Evolutionary conservation across 1,140 invertebrate species (phyloP).

Genomic region (Conus ventricosus): DNA sequence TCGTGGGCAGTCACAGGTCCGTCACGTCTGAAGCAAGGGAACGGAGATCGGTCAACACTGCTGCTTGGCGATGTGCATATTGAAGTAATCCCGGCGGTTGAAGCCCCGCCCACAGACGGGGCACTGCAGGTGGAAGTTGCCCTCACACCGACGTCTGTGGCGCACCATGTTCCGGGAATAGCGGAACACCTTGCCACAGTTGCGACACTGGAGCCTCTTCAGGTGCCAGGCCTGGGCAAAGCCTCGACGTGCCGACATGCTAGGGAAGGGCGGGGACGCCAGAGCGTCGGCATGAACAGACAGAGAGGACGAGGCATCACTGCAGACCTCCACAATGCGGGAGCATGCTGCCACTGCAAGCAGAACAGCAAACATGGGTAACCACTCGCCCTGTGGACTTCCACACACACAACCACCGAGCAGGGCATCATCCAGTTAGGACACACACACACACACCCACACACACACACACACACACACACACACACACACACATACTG

Average conservation of each 20-base stretch:
- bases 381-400: too few species aligned
- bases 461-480: too few species aligned
- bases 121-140: conserved; percentile 32
- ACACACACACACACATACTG: too few species aligned
- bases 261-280: not conserved
- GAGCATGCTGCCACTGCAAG: too few species aligned
- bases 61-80: not conserved
- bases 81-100: conserved; percentile 32
- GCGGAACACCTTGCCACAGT: conserved; percentile 38
- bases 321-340: too few species aligned
- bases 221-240: not conserved
- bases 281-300: not conserved
- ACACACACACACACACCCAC: too few species aligned
- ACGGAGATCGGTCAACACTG: not conserved
- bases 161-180: conserved; percentile 34
- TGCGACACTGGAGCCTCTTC: conserved; percentile 11
- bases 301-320: not conserved
- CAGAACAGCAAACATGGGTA: too few species aligned
- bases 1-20: too few species aligned
- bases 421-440: too few species aligned
- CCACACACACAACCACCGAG: too few species aligned
- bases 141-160: conserved; percentile 44
- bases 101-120: conserved; percentile 27
- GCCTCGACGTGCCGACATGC: not conserved
- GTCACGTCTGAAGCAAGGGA: too few species aligned